Evolutionary conservation across 1,140 invertebrate species (phyloP).

Genomic region (Magallana ariakensis): DNA sequence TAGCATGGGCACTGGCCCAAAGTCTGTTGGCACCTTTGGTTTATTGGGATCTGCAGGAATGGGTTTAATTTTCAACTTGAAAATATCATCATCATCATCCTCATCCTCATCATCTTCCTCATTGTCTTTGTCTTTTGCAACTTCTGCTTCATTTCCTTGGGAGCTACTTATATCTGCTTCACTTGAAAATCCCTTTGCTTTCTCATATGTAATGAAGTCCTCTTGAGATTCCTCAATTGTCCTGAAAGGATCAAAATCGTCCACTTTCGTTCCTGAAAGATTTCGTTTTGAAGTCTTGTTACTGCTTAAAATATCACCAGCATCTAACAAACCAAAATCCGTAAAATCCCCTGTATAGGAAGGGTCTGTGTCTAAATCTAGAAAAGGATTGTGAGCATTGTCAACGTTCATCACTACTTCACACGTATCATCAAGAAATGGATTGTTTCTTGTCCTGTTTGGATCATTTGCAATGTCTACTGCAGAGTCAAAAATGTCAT

Average conservation of each 20-base stretch:
- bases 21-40: slow-evolving; percentile 6
- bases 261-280: slow-evolving; percentile 37
- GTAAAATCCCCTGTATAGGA: slow-evolving; percentile 43
- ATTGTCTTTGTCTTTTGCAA: slow-evolving; percentile 7
- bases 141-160: background rate
- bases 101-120: slow-evolving; percentile 55
- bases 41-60: slow-evolving; percentile 45
- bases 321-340: slow-evolving; percentile 40
- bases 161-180: background rate
- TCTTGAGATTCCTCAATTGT: slow-evolving; percentile 46
- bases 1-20: slow-evolving; percentile 57
- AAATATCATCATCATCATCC: slow-evolving; percentile 67
- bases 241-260: slow-evolving; percentile 62
- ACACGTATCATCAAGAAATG: slow-evolving; percentile 27
- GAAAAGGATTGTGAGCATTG: slow-evolving; percentile 62
- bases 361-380: slow-evolving; percentile 41
- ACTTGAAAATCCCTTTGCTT: background rate
- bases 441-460: background rate
- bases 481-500: slow-evolving; percentile 66
- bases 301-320: slow-evolving; percentile 29
- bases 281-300: slow-evolving; percentile 3
- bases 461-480: slow-evolving; percentile 5
- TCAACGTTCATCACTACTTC: background rate
- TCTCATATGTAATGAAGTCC: slow-evolving; percentile 35
- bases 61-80: slow-evolving; percentile 72